These are phyloP conservation scores for Ahaetulla prasina DNA, from an alignment of 2,113 vertebrate species.

Conservation along the genomic window DNA sequence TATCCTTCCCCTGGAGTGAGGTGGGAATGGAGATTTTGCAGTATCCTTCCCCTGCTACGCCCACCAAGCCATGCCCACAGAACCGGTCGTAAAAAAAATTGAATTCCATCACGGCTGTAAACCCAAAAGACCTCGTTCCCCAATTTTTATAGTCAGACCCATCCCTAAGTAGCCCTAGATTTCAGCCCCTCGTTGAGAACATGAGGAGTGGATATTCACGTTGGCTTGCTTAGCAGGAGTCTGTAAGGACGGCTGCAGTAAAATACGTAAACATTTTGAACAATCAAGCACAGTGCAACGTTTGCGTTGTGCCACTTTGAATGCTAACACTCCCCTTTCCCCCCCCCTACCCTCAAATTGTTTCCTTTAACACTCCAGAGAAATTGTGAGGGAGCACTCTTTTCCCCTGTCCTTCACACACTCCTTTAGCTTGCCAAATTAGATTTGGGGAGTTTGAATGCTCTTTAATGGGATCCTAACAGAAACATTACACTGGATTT, in stretches of 20 bases:
- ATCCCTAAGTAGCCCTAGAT: not conserved
- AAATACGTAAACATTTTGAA: not conserved
- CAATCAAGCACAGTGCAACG: not conserved
- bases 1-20: no score
- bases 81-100: no score
- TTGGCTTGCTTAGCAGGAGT: not conserved
- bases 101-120: no score
- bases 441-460: not conserved
- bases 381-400: not conserved
- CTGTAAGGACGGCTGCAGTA: no score
- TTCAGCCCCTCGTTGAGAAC: not conserved
- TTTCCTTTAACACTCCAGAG: not conserved
- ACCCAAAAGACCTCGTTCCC: not conserved
- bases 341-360: no score
- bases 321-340: not conserved
- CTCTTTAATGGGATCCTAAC: not conserved
- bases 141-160: not conserved
- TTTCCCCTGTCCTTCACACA: not conserved
- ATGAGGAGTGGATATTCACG: not conserved
- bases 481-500: not conserved
- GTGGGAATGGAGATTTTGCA: no score
- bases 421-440: not conserved
- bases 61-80: no score
- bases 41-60: no score
- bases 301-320: not conserved